Conservation (phyloP, 2,888 invertebrate genomes). For the Drosophila cyrtoloma region DNA sequence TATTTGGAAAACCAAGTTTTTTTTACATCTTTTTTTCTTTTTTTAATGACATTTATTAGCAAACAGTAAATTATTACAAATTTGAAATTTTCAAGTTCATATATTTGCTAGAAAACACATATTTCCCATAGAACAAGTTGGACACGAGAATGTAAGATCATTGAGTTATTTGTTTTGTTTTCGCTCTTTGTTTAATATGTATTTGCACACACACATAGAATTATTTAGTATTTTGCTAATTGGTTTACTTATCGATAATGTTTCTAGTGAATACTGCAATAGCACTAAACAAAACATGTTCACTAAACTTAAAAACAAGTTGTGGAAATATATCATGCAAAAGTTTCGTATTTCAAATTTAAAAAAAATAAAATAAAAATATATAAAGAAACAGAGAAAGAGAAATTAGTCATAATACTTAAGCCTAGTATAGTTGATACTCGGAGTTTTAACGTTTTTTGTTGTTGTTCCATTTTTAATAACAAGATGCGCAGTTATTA, state of each 20-base stretch:
- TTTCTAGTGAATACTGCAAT: conserved; percentile 72
- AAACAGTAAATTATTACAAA: conserved; percentile 10
- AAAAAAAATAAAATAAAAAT: background rate
- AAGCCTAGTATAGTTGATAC: conserved; percentile 30
- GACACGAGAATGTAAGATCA: background rate
- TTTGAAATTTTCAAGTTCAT: conserved; percentile 6
- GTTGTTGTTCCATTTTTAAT: conserved; percentile 15
- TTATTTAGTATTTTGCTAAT: conserved; percentile 52
- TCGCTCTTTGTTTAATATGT: conserved; percentile 11
- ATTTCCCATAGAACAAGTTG: conserved; percentile 1
- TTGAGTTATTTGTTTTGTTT: background rate
- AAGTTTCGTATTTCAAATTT: conserved; percentile 34
- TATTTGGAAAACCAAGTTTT: background rate
- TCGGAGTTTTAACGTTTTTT: conserved; percentile 30
- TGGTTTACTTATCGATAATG: conserved; percentile 63
- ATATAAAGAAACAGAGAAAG: conserved; percentile 3
- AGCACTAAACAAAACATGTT: conserved; percentile 71
- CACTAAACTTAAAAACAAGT: conserved; percentile 62
- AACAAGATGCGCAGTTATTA: conserved; percentile 10
- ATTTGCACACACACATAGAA: conserved; percentile 22
- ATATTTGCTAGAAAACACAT: conserved; percentile 5
- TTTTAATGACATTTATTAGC: conserved; percentile 13
- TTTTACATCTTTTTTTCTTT: background rate
- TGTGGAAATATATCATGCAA: conserved; percentile 70
- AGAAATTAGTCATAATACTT: conserved; percentile 8